Evolutionary conservation across 2,113 vertebrate species (phyloP).

Genomic region (Salvator merianae): DNA sequence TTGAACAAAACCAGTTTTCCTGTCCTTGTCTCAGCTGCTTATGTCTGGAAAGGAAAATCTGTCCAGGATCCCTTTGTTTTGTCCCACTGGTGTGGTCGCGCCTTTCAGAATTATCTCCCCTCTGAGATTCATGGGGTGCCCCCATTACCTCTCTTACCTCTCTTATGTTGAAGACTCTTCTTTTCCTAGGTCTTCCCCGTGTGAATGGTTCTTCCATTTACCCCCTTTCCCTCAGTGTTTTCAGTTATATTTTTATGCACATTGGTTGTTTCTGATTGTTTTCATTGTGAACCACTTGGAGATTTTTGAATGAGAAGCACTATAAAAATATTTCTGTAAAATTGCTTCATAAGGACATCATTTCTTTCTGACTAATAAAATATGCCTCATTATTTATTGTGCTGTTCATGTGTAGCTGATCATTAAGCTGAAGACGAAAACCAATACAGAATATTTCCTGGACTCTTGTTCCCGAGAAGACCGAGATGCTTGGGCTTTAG

Average conservation of each 20-base stretch:
- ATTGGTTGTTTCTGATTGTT: too few species aligned
- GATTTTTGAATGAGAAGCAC: too few species aligned
- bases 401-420: conserved; percentile 78
- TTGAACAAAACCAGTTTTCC: neutral
- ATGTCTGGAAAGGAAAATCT: neutral
- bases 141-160: too few species aligned
- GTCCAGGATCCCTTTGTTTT: neutral
- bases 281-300: too few species aligned
- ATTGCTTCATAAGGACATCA: neutral
- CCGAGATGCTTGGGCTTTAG: conserved; percentile 89
- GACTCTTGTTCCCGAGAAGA: conserved; percentile 92
- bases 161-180: too few species aligned
- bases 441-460: conserved; percentile 85
- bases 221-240: too few species aligned
- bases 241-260: too few species aligned
- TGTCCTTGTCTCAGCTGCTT: neutral
- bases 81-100: too few species aligned
- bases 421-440: conserved; percentile 86
- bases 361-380: neutral
- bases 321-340: neutral
- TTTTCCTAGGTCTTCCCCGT: too few species aligned
- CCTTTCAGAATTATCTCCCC: too few species aligned
- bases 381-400: conserved; percentile 12
- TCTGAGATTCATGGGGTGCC: too few species aligned
- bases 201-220: too few species aligned